Evolutionary conservation across 2,888 invertebrate species (phyloP).

Genomic region (Cataglyphis livida): DNA sequence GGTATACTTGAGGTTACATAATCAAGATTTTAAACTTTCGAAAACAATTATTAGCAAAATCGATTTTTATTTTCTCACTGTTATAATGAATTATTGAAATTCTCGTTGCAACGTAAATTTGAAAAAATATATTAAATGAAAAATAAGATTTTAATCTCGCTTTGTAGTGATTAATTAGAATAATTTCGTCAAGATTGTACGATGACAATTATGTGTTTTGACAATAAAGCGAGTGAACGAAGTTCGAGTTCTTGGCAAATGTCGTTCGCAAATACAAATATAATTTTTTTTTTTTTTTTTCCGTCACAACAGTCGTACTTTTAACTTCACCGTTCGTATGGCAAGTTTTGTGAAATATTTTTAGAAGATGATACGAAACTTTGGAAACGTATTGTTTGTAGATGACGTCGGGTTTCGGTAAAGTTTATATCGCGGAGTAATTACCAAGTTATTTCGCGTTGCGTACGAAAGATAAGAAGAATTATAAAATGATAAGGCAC

Average conservation of each 20-base stretch:
- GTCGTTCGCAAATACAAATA: neutral
- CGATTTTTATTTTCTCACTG: neutral
- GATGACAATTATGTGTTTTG: conserved; percentile 28
- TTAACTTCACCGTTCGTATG: neutral
- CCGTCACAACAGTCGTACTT: neutral
- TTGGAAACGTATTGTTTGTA: neutral
- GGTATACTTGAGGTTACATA: neutral
- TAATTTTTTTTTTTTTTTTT: neutral
- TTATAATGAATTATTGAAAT: neutral
- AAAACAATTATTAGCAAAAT: too few relatives aligned
- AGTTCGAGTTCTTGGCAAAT: neutral
- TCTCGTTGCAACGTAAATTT: neutral
- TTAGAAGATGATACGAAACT: neutral
- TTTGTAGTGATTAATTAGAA: neutral
- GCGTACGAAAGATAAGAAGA: neutral
- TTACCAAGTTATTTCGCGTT: neutral
- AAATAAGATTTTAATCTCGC: too few relatives aligned
- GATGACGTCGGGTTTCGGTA: neutral
- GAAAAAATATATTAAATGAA: too few relatives aligned
- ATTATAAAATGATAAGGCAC: neutral
- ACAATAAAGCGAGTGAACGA: conserved; percentile 12
- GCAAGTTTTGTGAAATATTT: conserved; percentile 7
- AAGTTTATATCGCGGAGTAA: neutral
- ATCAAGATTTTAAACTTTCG: neutral
- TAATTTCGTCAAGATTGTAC: neutral